Conservation (phyloP, 2,113 vertebrate species). For the Tauraco erythrolophus region DNA sequence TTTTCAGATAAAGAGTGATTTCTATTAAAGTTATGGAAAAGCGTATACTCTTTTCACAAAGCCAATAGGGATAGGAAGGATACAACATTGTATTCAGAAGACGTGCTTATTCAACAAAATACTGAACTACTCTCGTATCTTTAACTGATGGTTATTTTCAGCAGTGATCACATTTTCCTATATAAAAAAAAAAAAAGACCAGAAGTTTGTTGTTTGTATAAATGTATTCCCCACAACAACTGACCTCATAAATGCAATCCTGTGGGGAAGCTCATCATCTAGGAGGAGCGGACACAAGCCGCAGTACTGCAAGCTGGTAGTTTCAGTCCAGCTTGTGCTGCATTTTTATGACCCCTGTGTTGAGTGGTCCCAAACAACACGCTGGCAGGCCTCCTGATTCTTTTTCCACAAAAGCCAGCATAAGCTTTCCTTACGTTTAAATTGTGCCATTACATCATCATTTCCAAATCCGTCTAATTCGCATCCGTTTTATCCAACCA, state of each 20-base stretch:
- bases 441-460: not conserved
- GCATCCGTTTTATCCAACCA: not conserved
- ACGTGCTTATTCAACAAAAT: not conserved
- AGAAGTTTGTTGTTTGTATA: not conserved
- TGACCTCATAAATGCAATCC: accelerated
- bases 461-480: not conserved
- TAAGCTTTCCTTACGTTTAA: not conserved
- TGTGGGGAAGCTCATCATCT: accelerated
- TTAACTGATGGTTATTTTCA: not conserved
- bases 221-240: not conserved
- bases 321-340: not conserved
- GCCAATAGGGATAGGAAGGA: not conserved
- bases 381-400: not conserved
- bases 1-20: not conserved
- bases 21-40: not conserved
- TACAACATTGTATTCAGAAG: not conserved
- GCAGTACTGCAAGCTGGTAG: accelerated
- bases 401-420: not conserved
- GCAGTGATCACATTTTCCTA: not conserved
- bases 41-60: not conserved
- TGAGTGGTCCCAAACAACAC: not conserved
- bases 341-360: not conserved
- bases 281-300: not conserved
- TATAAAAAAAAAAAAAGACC: not conserved
- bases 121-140: not conserved